Evolutionary conservation across 2,888 invertebrate species (phyloP).

Genomic region (Mycalesis mineus): DNA sequence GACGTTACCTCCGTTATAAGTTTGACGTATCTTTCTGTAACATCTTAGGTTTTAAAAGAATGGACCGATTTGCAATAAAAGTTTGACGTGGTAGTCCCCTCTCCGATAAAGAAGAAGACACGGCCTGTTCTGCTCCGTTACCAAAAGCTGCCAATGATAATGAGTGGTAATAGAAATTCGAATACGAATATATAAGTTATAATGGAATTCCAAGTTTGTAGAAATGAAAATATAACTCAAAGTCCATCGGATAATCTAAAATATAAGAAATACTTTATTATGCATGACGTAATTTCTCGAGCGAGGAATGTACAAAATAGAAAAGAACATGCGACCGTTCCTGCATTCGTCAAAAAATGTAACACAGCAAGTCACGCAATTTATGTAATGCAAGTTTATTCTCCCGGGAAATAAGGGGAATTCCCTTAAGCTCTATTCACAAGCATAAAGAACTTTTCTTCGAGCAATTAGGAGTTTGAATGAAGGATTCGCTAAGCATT

Average conservation of each 20-base stretch:
- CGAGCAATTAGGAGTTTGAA: slow-evolving; percentile 25
- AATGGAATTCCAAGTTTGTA: background rate
- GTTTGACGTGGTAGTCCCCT: too few relatives aligned
- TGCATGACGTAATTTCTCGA: slow-evolving; percentile 12
- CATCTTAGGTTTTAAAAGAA: too few relatives aligned
- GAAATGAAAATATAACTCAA: background rate
- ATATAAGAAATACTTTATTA: slow-evolving; percentile 9
- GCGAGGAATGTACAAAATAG: slow-evolving; percentile 12
- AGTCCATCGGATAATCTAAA: background rate
- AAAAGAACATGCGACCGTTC: slow-evolving; percentile 7
- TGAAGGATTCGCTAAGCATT: slow-evolving; percentile 22
- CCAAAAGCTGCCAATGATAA: too few relatives aligned
- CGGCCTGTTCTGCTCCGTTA: too few relatives aligned
- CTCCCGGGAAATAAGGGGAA: slow-evolving; percentile 17
- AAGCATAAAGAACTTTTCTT: slow-evolving; percentile 22
- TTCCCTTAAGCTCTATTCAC: slow-evolving; percentile 14
- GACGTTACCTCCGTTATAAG: too few relatives aligned
- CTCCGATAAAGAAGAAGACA: too few relatives aligned
- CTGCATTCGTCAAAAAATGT: slow-evolving; percentile 21
- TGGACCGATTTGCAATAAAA: too few relatives aligned
- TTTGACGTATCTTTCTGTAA: too few relatives aligned
- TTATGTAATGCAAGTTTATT: slow-evolving; percentile 16
- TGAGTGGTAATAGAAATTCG: too few relatives aligned
- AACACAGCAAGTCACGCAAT: slow-evolving; percentile 9
- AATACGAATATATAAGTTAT: too few relatives aligned